A percentile compares a stretch with the other conserved stretches of the same genome.
Evolutionary conservation across 1,140 invertebrate genomes (phyloP).

Genomic region (Oryctes rhinoceros): DNA sequence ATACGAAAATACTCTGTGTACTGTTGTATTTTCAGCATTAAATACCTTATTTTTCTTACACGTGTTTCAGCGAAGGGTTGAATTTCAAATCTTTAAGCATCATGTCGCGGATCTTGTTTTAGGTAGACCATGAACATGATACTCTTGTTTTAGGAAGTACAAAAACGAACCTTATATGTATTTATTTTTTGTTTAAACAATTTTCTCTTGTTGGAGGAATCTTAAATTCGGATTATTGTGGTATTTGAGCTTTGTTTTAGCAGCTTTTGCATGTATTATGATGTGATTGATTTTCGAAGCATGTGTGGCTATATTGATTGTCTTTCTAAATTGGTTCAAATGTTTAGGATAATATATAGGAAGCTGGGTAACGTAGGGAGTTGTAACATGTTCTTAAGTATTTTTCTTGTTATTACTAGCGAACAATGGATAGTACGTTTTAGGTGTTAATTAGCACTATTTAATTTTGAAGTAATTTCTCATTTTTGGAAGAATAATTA

Average conservation of each 20-base stretch:
- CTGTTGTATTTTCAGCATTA: conserved; percentile 34
- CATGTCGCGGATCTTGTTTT: conserved; percentile 1
- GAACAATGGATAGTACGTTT: no score
- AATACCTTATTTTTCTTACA: not conserved
- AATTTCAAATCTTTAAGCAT: not conserved
- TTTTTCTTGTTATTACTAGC: no score
- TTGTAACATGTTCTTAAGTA: no score
- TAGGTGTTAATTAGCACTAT: no score
- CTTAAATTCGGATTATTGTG: not conserved
- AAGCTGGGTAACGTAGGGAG: no score
- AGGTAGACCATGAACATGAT: conserved; percentile 35
- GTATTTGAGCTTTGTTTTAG: conserved; percentile 5
- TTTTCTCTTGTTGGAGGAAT: not conserved
- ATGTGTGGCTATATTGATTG: not conserved
- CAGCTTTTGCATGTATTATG: conserved; percentile 22
- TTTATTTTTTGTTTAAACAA: not conserved
- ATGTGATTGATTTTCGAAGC: conserved; percentile 2
- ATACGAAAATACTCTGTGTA: not conserved
- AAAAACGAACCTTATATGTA: no score
- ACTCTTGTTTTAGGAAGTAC: not conserved
- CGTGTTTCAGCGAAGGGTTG: not conserved
- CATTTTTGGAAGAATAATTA: no score
- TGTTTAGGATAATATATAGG: no score
- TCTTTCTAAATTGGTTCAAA: not conserved
- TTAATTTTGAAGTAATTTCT: no score